These are phyloP conservation scores for Catharus bicknelli DNA, from an alignment of 2,113 vertebrate species.

Conservation along the genomic window DNA sequence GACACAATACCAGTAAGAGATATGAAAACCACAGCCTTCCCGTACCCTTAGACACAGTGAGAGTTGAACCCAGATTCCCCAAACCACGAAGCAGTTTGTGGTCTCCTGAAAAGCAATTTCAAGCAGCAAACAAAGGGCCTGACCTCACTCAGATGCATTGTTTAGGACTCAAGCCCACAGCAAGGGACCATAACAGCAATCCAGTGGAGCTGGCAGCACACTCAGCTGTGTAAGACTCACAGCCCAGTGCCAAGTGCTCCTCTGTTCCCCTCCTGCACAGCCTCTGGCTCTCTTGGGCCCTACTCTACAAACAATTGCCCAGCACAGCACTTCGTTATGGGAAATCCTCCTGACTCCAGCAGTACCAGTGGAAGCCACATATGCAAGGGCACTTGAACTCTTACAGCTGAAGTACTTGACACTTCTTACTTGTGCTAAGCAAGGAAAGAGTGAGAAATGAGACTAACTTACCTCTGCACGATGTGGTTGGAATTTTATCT, in stretches of 20 bases:
- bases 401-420: background rate
- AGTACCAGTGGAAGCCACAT: background rate
- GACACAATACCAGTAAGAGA: background rate
- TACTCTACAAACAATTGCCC: background rate
- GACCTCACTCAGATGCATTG: background rate
- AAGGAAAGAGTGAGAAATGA: background rate
- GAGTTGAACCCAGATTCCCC: background rate
- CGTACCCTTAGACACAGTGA: background rate
- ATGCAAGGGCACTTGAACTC: rapidly evolving
- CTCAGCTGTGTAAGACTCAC: background rate
- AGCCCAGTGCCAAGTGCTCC: background rate
- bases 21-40: background rate
- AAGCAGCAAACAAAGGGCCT: background rate
- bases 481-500: background rate
- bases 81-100: background rate
- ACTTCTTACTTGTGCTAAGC: background rate
- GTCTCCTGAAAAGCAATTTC: background rate
- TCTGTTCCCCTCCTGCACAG: background rate
- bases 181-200: background rate
- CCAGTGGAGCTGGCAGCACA: background rate
- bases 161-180: background rate
- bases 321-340: background rate
- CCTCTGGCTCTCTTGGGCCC: background rate
- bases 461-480: background rate
- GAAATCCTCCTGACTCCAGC: background rate